A percentile compares a stretch with the other conserved stretches of the same genome.
Conservation (phyloP, 1,140 invertebrate genomes). For the Ceratosolen solmsi region DNA sequence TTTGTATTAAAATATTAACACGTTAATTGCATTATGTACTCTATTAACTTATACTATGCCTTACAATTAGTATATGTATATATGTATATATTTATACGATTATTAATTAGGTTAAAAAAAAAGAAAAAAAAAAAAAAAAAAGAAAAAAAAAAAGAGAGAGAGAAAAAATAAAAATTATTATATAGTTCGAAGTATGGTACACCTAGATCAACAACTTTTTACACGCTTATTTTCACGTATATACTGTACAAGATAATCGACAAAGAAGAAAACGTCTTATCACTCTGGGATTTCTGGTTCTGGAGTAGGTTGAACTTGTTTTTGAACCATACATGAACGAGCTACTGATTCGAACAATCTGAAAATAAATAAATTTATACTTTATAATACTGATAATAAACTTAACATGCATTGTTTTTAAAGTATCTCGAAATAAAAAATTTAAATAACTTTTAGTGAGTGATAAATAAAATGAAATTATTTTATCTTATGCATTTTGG, state of each 20-base stretch:
- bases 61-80: conserved; percentile 52
- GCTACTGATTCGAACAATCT: conserved; percentile 95
- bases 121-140: too few species aligned
- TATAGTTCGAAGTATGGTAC: conserved; percentile 66
- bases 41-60: conserved; percentile 41
- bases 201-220: conserved; percentile 72
- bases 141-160: too few species aligned
- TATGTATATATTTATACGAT: conserved; percentile 56
- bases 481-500: background rate
- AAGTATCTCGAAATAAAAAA: conserved; percentile 30
- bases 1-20: conserved; percentile 65
- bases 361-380: conserved; percentile 63
- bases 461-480: conserved; percentile 19
- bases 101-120: conserved; percentile 56
- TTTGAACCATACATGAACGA: conserved; percentile 92
- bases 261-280: conserved; percentile 69
- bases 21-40: conserved; percentile 57
- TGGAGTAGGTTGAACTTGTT: conserved; percentile 76
- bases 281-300: conserved; percentile 77
- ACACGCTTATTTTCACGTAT: conserved; percentile 67
- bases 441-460: conserved; percentile 61
- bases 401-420: background rate
- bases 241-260: conserved; percentile 70
- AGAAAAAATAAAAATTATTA: too few species aligned
- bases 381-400: conserved; percentile 10